Percentiles rank a stretch among this genome's conserved stretches.
Evolutionary conservation across 2,888 invertebrate genomes (phyloP).

Genomic region (Drosophila villosipedis): DNA sequence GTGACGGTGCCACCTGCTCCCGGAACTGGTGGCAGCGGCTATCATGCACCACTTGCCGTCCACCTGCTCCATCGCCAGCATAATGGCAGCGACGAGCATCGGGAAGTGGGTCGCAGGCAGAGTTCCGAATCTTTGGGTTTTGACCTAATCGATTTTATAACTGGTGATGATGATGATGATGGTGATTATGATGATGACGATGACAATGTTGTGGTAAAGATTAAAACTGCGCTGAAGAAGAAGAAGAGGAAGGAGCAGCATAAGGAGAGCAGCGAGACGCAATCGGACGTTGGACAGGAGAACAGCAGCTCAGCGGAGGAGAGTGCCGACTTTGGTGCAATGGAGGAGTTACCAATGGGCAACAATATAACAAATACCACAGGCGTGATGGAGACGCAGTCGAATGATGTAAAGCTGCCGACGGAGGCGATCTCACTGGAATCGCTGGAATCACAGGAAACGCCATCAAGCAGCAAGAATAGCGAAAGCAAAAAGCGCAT

Average conservation of each 20-base stretch:
- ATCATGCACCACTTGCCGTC: slow-evolving; percentile 47
- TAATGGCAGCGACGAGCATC: slow-evolving; percentile 36
- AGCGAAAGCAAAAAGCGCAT: slow-evolving; percentile 69
- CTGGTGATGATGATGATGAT: slow-evolving; percentile 56
- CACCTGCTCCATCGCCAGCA: slow-evolving; percentile 58
- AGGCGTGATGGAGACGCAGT: neutral
- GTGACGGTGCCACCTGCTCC: slow-evolving; percentile 7
- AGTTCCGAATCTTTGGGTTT: slow-evolving; percentile 39
- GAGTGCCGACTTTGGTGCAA: slow-evolving; percentile 72
- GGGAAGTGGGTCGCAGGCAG: slow-evolving; percentile 18
- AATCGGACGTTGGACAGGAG: slow-evolving; percentile 30
- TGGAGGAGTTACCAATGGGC: slow-evolving; percentile 46
- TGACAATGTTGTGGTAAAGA: neutral
- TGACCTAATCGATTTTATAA: slow-evolving; percentile 60
- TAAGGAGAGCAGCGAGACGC: slow-evolving; percentile 19
- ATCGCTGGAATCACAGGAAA: neutral
- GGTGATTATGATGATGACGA: slow-evolving; percentile 35
- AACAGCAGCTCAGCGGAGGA: slow-evolving; percentile 75
- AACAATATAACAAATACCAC: slow-evolving; percentile 9
- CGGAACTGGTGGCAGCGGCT: slow-evolving; percentile 21
- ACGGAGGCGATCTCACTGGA: neutral
- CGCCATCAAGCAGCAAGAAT: slow-evolving; percentile 47
- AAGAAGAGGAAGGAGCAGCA: slow-evolving; percentile 2
- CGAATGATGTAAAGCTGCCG: slow-evolving; percentile 13
- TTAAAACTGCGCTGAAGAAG: neutral